Evolutionary conservation across 2,888 invertebrate genomes (phyloP), one percentile per base, ranked within the genome.

Genomic region (Trachelus iudaicus): DNA sequence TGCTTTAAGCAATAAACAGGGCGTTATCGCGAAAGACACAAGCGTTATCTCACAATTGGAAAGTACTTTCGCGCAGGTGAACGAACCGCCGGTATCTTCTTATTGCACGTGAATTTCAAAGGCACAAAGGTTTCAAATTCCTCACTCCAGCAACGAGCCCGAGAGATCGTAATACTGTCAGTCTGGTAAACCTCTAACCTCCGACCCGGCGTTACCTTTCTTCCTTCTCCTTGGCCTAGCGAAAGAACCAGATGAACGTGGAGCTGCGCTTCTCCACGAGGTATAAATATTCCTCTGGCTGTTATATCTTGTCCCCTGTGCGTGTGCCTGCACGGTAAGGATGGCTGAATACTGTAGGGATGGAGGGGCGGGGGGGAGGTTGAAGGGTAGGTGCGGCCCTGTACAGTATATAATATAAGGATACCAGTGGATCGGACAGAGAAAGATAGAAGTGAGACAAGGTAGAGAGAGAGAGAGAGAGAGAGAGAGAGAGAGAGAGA

Each of bases 401-500:
- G 56, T 56, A 56, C 56, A 56, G 23, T 56, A 56, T 56, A 56
- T 23, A 56, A 56, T 56, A 23, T 56, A 23, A 56, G 56, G 56
- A 56, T 56, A 56, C 9, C 56, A 23, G 56, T 56, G 56, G 56
- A 56, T 56, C 6, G 9, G 23, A 56, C 56, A 9, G 56, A 56
- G 56, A 56, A 9, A 15, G 40, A 15, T 40, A 15, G 15, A 69
- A 1, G 3, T 0, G 9, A 2, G 15, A 71, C 4, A 69, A 71
- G 71, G 31, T 9, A 69, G 33, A 33, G 33, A 33, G 33, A 33
- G 33, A 33, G 31, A 33, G 30, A 69, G 37, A 37, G 30, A 30
- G n/a, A 3, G 31, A 33, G 30, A 69, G 37, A 37, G 30, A 30
- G n/a, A 3, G 15, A 15, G 73, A 77, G 77, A 76, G 76, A 79